Base-by-base conservation (phyloP, 2,797 vertebrate genomes). In the Amblyopsis hoosieri region DNA sequence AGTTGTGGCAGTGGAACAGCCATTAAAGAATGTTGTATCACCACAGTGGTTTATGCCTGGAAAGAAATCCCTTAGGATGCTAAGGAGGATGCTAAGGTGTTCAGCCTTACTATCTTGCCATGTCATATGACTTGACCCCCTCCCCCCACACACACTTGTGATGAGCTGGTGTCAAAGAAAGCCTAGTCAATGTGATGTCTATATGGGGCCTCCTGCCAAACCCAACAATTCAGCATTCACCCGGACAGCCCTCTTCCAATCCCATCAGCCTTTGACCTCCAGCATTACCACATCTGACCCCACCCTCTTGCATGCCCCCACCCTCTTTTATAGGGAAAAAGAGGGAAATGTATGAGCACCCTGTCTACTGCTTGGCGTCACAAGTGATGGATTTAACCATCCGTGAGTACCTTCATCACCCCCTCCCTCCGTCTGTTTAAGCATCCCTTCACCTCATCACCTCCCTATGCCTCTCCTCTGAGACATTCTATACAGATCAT, bases 371-470 rank as follows among this genome's bases (percentile, higher is more conserved):
- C 98, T 99, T 99, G 98, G 98, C 98, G 94, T 98, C 97, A 96
- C 98, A 99, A 99, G 98, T 99, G 97, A 99, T 99, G 98, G 97
- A 99, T 99, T 99, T 99, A 99, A 99, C 98, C 97, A 99, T 99
- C 97, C 98, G 98, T 99, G 98, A 99, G 98, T 99, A 99, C 96
- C 92, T 94, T 91, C 91, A 94, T 91, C 94, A 91, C 92, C 93
- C 92, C 92, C 88, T 89, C 93, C 94, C 53, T 75, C 60, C 71
- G 42, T 60, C 65, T 75, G 66, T 77, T 71, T 72, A 66, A 76
- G 76, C 66, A 72, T 42, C 58, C 58, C 66, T 62, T 57, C 71
- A 78, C 92, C 93, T 92, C 88, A 89, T 93, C 93, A 93, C 88
- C 51, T 71, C 61, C 58, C 50, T 61, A 68, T 74, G 68, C 79